Evolutionary conservation across 92 coral and sea anemone species (phyloP).

Genomic region (Umimayanthus kanabou): DNA sequence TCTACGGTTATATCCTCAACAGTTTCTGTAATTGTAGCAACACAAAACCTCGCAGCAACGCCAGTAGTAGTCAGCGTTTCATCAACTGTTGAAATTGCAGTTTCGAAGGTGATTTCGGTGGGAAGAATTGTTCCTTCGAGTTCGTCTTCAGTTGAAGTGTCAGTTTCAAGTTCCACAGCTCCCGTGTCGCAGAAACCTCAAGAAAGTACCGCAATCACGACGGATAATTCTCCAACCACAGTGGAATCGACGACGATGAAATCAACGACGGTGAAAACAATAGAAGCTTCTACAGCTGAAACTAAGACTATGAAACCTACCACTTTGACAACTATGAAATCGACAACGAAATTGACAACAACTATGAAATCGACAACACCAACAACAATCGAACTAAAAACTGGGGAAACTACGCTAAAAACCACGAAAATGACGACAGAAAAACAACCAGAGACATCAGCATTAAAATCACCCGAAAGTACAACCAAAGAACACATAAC

Average conservation of each 20-base stretch:
- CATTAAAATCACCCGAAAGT: slow-evolving; percentile 26
- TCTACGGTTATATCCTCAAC: background rate
- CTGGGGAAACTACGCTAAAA: background rate
- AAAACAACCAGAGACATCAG: background rate
- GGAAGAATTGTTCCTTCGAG: background rate
- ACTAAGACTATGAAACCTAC: slow-evolving; percentile 33
- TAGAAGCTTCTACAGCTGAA: slow-evolving; percentile 37
- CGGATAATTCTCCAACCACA: slow-evolving; percentile 38
- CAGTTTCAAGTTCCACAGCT: background rate
- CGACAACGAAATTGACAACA: slow-evolving; percentile 19
- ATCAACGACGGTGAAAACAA: slow-evolving; percentile 21
- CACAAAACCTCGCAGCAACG: slow-evolving; percentile 15
- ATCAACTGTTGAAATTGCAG: background rate
- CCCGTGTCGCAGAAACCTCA: background rate
- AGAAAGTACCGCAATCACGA: background rate
- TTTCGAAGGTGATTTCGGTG: background rate
- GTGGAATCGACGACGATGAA: slow-evolving; percentile 18
- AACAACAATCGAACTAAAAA: background rate
- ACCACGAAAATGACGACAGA: slow-evolving; percentile 21
- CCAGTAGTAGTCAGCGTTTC: background rate
- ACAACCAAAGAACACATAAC: slow-evolving; percentile 45
- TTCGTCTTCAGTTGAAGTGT: background rate
- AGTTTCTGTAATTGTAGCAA: slow-evolving; percentile 27
- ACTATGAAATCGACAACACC: background rate
- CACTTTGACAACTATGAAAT: slow-evolving; percentile 14